Base-by-base conservation (phyloP, 2,113 vertebrate genomes). In the Archilochus colubris region DNA sequence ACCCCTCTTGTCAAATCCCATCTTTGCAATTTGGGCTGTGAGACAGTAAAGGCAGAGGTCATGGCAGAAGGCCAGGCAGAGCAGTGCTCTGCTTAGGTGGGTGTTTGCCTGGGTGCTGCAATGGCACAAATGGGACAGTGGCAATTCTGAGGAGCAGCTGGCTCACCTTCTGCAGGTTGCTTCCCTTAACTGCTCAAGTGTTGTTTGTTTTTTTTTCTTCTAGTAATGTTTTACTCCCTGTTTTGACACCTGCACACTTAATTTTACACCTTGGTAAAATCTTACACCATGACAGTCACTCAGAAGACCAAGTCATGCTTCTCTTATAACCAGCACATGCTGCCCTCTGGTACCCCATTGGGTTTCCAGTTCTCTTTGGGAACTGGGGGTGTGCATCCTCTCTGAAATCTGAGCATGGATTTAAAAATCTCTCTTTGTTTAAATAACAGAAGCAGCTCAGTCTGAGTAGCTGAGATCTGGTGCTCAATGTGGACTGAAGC, bases 1-100 rank as follows among this genome's bases (percentile, higher is more conserved):
- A 92, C 93, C 94, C 79, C 75, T 82, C 89, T 85, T 95, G 95
- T 96, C 93, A 94, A 91, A 93, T 82, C 70, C 75, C 82, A 89
- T 94, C 89, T 92, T 57, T 43, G 59, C 79, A 55, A 80, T 92
- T 28, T 43, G 46, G 72, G 69, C 38, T 74, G 75, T 51, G 75
- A 94, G 86, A 57, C 77, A 88, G 10, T 70, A 64, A 64, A 82
- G 77, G 81, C 81, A 87, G 86, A 86, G 89, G 67, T 82, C 38
- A 2, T 82, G 94, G 78, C 82, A 74, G 92, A 91, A 97, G 84
- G 84, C 85, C 89, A 54, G 66, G 24, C 5, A 36, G 66, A 86
- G 62, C 50, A 79, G 46, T 0, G 0, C 67, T 92, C 25, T 48
- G 67, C 55, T 31, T 36, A 0, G 3, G 50, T 2, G 0, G 46